These are phyloP conservation scores for Pseudachorutes palmiensis DNA, from an alignment of 1,140 invertebrate species.

Conservation along the genomic window DNA sequence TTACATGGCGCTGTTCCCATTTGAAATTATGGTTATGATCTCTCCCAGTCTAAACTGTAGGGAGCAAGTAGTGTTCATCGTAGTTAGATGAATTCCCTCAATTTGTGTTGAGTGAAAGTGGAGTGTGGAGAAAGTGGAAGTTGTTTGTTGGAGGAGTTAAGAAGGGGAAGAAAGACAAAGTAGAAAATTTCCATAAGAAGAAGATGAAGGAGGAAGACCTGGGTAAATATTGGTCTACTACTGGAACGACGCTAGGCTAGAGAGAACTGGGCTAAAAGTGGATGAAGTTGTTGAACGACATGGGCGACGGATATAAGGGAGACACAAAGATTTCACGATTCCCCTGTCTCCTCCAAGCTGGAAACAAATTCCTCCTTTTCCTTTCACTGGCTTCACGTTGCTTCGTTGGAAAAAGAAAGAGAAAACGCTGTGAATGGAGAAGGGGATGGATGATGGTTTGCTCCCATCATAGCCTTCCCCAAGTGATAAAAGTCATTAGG, in stretches of 20 bases:
- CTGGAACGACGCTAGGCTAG: too few species aligned
- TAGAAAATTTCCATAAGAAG: background rate
- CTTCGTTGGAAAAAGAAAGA: too few species aligned
- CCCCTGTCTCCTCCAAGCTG: background rate
- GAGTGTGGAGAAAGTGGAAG: too few species aligned
- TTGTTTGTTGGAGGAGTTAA: background rate
- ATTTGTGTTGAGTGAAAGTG: too few species aligned
- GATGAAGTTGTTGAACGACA: background rate
- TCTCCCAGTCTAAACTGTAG: too few species aligned
- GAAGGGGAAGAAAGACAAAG: background rate
- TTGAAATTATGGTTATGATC: too few species aligned
- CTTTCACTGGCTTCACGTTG: background rate
- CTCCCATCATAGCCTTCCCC: background rate
- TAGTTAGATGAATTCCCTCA: too few species aligned
- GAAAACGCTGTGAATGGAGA: too few species aligned
- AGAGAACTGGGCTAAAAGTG: background rate
- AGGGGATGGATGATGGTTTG: background rate
- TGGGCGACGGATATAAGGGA: background rate
- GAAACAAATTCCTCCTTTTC: background rate
- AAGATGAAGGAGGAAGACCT: background rate
- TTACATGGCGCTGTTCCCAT: too few species aligned
- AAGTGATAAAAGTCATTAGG: conserved; percentile 2
- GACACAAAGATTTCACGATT: background rate
- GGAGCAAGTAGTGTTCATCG: too few species aligned
- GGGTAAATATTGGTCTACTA: conserved; percentile 1